Evolutionary conservation across 1,140 invertebrate genomes (phyloP).

Genomic region (Onthophagus taurus): DNA sequence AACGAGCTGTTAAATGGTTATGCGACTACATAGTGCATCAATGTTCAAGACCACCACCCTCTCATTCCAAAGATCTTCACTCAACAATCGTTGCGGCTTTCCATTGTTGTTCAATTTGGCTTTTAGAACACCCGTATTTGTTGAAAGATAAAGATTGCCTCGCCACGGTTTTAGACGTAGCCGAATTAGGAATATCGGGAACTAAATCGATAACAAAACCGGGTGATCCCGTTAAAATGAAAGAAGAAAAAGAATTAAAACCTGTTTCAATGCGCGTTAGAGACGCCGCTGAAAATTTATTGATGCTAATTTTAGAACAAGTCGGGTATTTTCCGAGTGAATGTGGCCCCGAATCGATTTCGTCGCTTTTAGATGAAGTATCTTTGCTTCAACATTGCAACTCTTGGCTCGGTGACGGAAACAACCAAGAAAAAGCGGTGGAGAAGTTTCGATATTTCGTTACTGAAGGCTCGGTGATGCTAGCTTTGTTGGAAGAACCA

Average conservation of each 20-base stretch:
- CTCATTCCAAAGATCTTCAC: slow-evolving; percentile 95
- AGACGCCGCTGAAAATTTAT: slow-evolving; percentile 87
- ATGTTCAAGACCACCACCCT: slow-evolving; percentile 88
- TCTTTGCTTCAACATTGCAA: slow-evolving; percentile 72
- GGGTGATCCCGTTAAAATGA: slow-evolving; percentile 81
- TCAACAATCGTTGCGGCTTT: slow-evolving; percentile 95
- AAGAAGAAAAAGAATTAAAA: slow-evolving; percentile 92
- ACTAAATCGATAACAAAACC: slow-evolving; percentile 82
- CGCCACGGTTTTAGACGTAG: slow-evolving; percentile 86
- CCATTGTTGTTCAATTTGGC: slow-evolving; percentile 84
- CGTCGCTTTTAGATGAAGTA: slow-evolving; percentile 81
- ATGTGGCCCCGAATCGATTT: slow-evolving; percentile 74
- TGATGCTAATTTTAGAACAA: slow-evolving; percentile 87
- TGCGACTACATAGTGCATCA: slow-evolving; percentile 96
- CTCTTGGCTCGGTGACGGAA: slow-evolving; percentile 43
- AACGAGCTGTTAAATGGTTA: slow-evolving; percentile 93
- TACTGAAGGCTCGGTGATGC: slow-evolving; percentile 77
- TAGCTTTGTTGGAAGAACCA: slow-evolving; percentile 86
- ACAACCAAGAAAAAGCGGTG: slow-evolving; percentile 46
- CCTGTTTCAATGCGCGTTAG: slow-evolving; percentile 92
- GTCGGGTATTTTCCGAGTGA: slow-evolving; percentile 77
- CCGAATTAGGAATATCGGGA: slow-evolving; percentile 95
- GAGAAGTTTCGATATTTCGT: slow-evolving; percentile 83
- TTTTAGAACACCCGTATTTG: slow-evolving; percentile 78
- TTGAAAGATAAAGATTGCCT: slow-evolving; percentile 88